Conservation (phyloP, 2,888 invertebrate species). For the Arge pagana region DNA sequence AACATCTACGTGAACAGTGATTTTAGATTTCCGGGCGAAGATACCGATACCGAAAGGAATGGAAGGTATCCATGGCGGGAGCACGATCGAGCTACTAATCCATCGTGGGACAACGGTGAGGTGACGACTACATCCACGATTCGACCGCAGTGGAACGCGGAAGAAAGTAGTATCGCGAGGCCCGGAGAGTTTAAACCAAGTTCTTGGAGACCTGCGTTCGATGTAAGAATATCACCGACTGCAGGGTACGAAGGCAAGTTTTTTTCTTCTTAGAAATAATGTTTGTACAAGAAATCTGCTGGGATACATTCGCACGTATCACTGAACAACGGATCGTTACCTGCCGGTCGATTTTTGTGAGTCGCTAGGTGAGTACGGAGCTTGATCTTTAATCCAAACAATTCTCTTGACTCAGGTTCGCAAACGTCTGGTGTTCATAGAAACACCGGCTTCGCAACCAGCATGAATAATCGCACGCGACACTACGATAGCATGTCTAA, state of each 20-base stretch:
- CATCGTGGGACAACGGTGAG: not conserved
- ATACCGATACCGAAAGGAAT: not conserved
- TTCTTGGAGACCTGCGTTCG: constrained; percentile 34
- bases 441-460: not conserved
- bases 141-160: constrained; percentile 28
- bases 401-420: not conserved
- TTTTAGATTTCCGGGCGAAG: constrained; percentile 8
- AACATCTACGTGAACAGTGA: constrained; percentile 30
- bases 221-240: too few relatives aligned
- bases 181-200: constrained; percentile 27
- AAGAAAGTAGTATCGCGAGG: constrained; percentile 20
- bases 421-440: not conserved
- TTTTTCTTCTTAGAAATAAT: too few relatives aligned
- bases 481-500: constrained; percentile 1
- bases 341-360: too few relatives aligned
- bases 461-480: constrained; percentile 6
- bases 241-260: too few relatives aligned
- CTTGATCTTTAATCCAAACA: too few relatives aligned
- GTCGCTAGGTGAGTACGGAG: too few relatives aligned
- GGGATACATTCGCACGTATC: too few relatives aligned
- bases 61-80: constrained; percentile 7
- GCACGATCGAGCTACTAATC: not conserved
- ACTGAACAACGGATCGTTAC: too few relatives aligned
- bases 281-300: too few relatives aligned
- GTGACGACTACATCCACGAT: not conserved